phyloP scores from a whole-genome alignment of 2,113 vertebrate genomes.

The Tragelaphus buxtoni region DNA sequence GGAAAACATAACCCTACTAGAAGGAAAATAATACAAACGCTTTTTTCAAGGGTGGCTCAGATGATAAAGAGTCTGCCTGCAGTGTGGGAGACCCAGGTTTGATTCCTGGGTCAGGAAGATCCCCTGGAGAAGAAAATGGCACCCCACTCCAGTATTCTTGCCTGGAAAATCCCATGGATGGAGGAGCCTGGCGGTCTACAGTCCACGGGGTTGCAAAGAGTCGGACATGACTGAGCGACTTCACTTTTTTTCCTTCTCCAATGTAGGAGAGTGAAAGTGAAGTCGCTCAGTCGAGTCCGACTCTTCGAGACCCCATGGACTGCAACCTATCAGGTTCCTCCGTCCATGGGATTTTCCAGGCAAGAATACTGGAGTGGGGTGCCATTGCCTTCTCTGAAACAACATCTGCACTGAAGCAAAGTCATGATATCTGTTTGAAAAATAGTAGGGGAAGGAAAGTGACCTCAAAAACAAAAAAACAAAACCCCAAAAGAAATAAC shows the following conservation, averaged over 20 bases:
- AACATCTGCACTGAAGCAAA: neutral
- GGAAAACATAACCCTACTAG: neutral
- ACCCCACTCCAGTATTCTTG: neutral
- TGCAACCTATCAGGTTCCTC: no score
- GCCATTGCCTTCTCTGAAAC: neutral
- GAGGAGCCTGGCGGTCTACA: neutral
- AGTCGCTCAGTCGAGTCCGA: no score
- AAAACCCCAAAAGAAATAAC: neutral
- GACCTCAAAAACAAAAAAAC: neutral
- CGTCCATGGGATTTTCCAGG: no score
- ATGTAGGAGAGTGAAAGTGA: no score
- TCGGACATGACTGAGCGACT: neutral
- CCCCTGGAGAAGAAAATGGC: neutral
- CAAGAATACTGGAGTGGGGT: no score
- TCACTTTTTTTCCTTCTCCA: neutral
- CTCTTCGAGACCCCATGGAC: no score
- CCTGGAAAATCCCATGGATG: neutral
- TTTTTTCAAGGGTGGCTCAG: neutral
- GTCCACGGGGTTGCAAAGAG: neutral
- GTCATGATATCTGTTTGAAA: neutral
- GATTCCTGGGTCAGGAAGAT: neutral
- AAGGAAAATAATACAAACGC: neutral
- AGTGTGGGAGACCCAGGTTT: neutral
- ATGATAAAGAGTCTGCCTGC: neutral
- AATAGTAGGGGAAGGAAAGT: neutral